Conservation (phyloP, 2,113 vertebrate species). For the Brachypteracias leptosomus region DNA sequence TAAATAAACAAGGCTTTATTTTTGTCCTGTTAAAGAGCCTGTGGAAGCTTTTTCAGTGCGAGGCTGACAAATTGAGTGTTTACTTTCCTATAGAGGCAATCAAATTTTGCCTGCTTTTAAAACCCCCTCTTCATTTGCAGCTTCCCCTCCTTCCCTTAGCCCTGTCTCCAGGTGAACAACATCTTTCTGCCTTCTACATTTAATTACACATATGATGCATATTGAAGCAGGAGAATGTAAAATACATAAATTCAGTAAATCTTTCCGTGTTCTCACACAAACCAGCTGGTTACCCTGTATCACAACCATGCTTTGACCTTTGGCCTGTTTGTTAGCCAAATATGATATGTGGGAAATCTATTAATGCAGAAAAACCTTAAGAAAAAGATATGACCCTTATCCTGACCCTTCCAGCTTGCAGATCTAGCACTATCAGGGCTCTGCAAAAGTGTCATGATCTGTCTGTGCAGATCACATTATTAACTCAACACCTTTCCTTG, state of each 20-base stretch:
- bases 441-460: neutral
- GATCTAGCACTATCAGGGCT: neutral
- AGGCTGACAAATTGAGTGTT: neutral
- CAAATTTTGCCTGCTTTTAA: neutral
- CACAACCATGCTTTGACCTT: neutral
- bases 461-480: neutral
- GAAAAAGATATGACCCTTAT: neutral
- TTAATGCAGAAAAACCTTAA: neutral
- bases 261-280: neutral
- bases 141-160: neutral
- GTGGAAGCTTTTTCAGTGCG: neutral
- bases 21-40: neutral
- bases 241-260: neutral
- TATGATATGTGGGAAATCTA: too few species aligned
- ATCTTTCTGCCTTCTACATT: neutral
- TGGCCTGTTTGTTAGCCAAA: too few species aligned
- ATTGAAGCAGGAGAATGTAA: neutral
- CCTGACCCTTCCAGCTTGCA: neutral
- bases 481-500: neutral
- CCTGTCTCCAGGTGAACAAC: neutral
- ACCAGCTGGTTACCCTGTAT: neutral
- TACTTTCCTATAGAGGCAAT: neutral
- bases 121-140: neutral
- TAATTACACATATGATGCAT: accelerated
- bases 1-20: neutral